Conservation (phyloP, 2,797 vertebrate species). For the Neosalanx taihuensis region DNA sequence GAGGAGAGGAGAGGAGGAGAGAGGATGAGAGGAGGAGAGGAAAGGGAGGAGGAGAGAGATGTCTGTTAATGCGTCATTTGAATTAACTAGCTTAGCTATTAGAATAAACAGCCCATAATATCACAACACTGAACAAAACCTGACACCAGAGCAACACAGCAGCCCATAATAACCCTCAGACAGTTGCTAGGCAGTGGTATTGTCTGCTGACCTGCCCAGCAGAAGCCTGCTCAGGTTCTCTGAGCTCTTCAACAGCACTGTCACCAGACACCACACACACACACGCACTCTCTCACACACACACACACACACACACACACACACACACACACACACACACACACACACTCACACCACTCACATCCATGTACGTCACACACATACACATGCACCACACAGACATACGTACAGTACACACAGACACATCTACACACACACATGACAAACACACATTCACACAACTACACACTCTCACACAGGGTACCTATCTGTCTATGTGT, state of each 20-base stretch:
- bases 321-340: too few species aligned
- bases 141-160: too few species aligned
- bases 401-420: slow-evolving; percentile 22
- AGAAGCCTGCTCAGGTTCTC: too few species aligned
- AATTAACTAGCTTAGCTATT: too few species aligned
- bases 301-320: neutral
- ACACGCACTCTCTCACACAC: neutral
- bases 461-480: slow-evolving; percentile 3
- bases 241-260: too few species aligned
- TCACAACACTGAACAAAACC: too few species aligned
- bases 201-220: too few species aligned
- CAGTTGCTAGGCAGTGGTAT: too few species aligned
- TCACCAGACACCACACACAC: neutral
- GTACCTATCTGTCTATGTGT: slow-evolving; percentile 7
- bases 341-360: too few species aligned
- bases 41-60: slow-evolving; percentile 10
- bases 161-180: too few species aligned
- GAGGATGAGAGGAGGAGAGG: neutral
- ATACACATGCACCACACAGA: slow-evolving; percentile 15
- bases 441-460: slow-evolving; percentile 8
- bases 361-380: neutral
- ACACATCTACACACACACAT: neutral
- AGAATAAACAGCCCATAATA: too few species aligned
- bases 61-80: too few species aligned
- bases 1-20: slow-evolving; percentile 10